Base-by-base conservation (phyloP, 2,888 invertebrate species). In the Phasia obesa region DNA sequence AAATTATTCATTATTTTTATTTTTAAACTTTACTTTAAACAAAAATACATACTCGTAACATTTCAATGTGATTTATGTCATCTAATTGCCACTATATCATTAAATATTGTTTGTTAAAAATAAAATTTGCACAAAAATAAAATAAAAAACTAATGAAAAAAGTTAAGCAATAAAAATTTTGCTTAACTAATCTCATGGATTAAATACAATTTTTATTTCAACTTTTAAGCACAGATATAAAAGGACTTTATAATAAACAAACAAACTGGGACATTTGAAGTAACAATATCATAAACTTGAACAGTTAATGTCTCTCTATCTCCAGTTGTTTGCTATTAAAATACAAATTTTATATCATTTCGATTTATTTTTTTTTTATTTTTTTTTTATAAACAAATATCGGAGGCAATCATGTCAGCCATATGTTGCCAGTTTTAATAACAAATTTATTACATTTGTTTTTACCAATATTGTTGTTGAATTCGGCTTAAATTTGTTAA, bases 391-490 rank as follows among this genome's bases (percentile, higher is more conserved):
- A 23, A 67, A 51, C 23, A 17, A 35, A 19, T 59, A 71, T 67
- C 23, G 67, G 23, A n/a, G 53, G n/a, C 79, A 73, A 79, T 73
- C 73, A 79, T 67, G 78, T 74, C 67, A 59, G 57, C 74, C 74
- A 70, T 70, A 75, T 83, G 83, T 71, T 65, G 51, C 17, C 74
- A 25, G 64, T 65, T 75, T 70, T 76, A 62, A 73, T 59, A 76
- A 60, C 73, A 81, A 74, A 77, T 77, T 77, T 77, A 81, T 77
- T 73, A 53, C 57, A 49, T 51, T 67, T 73, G 38, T 49, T 75
- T 64, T 78, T 25, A 19, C 44, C 49, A 27, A 57, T 38, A 25
- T 55, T 74, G 15, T 13, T 53, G 62, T 69, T 77, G 42, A 71
- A 65, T 80, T 67, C 47, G 31, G 51, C 49, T 67, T 13, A 47